Conservation (phyloP, 2,113 vertebrate species). For the Pogonocichla stellata region DNA sequence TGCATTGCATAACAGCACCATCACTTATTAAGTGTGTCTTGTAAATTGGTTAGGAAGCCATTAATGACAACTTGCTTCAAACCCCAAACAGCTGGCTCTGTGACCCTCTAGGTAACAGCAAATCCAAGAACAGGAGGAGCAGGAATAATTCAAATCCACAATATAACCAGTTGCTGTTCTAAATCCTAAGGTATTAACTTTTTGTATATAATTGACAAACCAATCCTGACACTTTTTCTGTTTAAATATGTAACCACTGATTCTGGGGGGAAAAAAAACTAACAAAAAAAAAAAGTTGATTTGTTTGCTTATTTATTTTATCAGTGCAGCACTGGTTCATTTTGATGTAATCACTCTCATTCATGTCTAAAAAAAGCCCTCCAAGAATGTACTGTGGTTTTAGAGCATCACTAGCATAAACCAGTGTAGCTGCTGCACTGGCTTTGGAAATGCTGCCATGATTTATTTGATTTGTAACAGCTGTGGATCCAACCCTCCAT, state of each 20-base stretch:
- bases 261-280: accelerated
- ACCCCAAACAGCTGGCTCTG: background rate
- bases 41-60: background rate
- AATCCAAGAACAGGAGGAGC: background rate
- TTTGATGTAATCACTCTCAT: background rate
- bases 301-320: background rate
- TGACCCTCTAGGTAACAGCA: background rate
- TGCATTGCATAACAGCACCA: background rate
- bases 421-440: background rate
- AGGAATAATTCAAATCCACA: background rate
- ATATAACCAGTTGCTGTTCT: background rate
- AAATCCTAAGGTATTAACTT: background rate
- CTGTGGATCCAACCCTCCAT: background rate
- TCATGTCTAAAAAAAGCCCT: background rate
- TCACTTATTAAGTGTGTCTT: background rate
- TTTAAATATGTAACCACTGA: background rate
- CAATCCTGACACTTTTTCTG: background rate
- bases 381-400: background rate
- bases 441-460: background rate
- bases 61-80: background rate
- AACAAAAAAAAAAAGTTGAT: background rate
- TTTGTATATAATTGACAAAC: background rate
- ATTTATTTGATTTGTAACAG: background rate
- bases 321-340: background rate
- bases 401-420: background rate